Evolutionary conservation across 2,888 invertebrate genomes (phyloP).

Genomic region (Automeris io): DNA sequence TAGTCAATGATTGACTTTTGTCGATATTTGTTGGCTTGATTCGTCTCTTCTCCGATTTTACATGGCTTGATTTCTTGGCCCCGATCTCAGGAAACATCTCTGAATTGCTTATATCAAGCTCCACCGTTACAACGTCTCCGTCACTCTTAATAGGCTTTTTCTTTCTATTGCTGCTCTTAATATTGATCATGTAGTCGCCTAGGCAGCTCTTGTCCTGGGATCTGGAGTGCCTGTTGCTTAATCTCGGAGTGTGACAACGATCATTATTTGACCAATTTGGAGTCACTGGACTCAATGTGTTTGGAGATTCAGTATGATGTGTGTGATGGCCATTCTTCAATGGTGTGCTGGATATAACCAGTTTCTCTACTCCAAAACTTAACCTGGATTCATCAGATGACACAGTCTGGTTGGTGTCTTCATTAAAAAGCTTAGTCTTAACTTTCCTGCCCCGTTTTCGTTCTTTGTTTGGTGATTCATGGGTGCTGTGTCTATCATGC

Average conservation of each 20-base stretch:
- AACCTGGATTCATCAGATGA: constrained; percentile 58
- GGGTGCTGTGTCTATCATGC: constrained; percentile 37
- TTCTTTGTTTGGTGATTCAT: constrained; percentile 58
- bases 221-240: constrained; percentile 44
- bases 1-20: constrained; percentile 48
- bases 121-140: constrained; percentile 34
- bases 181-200: constrained; percentile 52
- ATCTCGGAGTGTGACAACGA: constrained; percentile 56
- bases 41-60: constrained; percentile 50
- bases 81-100: constrained; percentile 67
- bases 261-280: constrained; percentile 46
- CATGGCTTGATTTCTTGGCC: constrained; percentile 49
- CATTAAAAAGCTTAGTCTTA: constrained; percentile 60
- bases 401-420: constrained; percentile 43
- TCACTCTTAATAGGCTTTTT: constrained; percentile 43
- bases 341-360: constrained; percentile 55
- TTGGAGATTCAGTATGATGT: constrained; percentile 35
- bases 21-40: constrained; percentile 75
- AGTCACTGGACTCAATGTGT: constrained; percentile 48
- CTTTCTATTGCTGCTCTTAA: constrained; percentile 50
- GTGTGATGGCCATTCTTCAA: constrained; percentile 46
- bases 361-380: constrained; percentile 40
- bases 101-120: constrained; percentile 55
- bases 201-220: constrained; percentile 57
- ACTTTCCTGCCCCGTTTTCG: constrained; percentile 48